phyloP scores from a whole-genome alignment of 2,888 invertebrate species.

The Herminia tarsipennalis region DNA sequence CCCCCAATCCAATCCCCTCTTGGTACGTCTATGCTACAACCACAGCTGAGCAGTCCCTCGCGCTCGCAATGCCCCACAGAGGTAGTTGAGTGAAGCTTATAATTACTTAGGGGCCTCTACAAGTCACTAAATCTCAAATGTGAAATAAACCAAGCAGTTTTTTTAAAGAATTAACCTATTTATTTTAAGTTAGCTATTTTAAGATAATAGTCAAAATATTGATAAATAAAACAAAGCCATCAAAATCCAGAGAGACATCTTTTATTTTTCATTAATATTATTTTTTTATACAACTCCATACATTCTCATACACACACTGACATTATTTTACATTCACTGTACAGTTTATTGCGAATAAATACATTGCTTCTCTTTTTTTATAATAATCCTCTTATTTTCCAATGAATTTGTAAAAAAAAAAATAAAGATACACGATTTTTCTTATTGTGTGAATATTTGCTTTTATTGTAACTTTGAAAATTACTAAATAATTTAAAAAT shows the following conservation, averaged over 20 bases:
- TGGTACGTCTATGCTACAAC: too few relatives aligned
- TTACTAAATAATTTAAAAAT: not conserved
- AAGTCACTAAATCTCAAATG: too few relatives aligned
- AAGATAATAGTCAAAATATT: not conserved
- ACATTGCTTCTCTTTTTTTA: constrained; percentile 66
- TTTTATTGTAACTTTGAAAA: not conserved
- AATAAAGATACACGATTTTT: too few relatives aligned
- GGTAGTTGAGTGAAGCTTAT: too few relatives aligned
- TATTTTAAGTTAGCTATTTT: too few relatives aligned
- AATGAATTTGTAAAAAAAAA: constrained; percentile 22
- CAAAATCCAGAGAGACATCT: constrained; percentile 76
- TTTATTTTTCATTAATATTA: constrained; percentile 73
- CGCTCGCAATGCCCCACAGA: too few relatives aligned
- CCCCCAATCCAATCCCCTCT: too few relatives aligned
- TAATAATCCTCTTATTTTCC: constrained; percentile 20
- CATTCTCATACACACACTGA: constrained; percentile 70
- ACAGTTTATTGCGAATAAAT: constrained; percentile 81
- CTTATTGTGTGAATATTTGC: constrained; percentile 17
- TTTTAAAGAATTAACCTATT: too few relatives aligned
- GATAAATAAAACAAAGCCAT: constrained; percentile 55
- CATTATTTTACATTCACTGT: constrained; percentile 68
- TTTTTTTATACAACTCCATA: constrained; percentile 67
- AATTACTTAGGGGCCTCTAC: too few relatives aligned
- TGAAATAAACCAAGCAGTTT: too few relatives aligned
- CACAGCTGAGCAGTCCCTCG: too few relatives aligned